Conservation (phyloP, 2,113 vertebrate genomes). For the Mus musculus region GRCm39 chr2:129876001-129876500, state of each 20-base stretch:
- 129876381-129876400: neutral
- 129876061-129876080: neutral
- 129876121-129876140: neutral
- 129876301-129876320: neutral
- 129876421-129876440: neutral
- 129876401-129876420: neutral
- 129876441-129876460: neutral
- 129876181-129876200: neutral
- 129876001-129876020: neutral
- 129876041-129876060: neutral
- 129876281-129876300: neutral
- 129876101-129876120: neutral
- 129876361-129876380: neutral
- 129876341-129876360: neutral
- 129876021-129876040: neutral
- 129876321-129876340: neutral
- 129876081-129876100: neutral
- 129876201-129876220: neutral
- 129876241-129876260: accelerated
- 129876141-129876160: neutral
- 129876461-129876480: neutral
- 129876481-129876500: neutral
- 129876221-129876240: neutral
- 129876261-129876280: neutral
- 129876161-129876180: neutral